A percentile compares a stretch with the other conserved stretches of the same genome.
phyloP scores from a whole-genome alignment of 1,140 invertebrate genomes.

The Drosophila mayri region DNA sequence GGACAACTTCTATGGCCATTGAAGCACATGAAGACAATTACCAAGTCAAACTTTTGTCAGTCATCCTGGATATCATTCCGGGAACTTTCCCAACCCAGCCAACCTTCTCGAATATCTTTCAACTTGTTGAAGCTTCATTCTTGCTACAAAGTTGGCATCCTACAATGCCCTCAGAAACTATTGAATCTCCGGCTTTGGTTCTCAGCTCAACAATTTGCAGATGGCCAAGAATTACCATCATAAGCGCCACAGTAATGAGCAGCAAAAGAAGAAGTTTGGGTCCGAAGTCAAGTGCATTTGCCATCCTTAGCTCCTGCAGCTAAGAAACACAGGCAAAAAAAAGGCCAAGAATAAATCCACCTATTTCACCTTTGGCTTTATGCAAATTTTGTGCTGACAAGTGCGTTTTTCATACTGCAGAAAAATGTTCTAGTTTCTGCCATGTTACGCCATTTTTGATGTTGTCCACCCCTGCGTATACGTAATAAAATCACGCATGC shows the following conservation, averaged over 20 bases:
- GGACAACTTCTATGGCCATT: conserved; percentile 10
- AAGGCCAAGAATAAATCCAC: neutral
- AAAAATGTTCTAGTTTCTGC: conserved; percentile 39
- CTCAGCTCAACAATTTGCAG: conserved; percentile 19
- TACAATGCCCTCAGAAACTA: conserved; percentile 17
- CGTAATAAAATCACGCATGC: conserved; percentile 39
- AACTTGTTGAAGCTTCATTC: conserved; percentile 24
- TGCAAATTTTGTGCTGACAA: conserved; percentile 63
- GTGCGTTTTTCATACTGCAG: conserved; percentile 59
- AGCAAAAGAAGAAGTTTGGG: neutral
- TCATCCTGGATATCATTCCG: conserved; percentile 18
- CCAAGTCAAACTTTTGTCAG: conserved; percentile 29
- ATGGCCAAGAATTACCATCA: conserved; percentile 72
- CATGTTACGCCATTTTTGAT: conserved; percentile 17
- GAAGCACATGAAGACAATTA: conserved; percentile 30
- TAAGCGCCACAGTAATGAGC: conserved; percentile 69
- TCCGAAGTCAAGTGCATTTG: conserved; percentile 36
- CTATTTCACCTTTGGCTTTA: conserved; percentile 21
- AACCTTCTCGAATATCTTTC: neutral
- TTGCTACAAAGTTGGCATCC: neutral
- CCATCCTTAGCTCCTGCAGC: neutral
- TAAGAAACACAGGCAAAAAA: neutral
- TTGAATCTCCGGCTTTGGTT: conserved; percentile 1
- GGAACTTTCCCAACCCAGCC: conserved; percentile 1
- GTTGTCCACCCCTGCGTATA: neutral